Evolutionary conservation across 2,888 invertebrate species (phyloP).

Genomic region (Stenichneumon culpator): DNA sequence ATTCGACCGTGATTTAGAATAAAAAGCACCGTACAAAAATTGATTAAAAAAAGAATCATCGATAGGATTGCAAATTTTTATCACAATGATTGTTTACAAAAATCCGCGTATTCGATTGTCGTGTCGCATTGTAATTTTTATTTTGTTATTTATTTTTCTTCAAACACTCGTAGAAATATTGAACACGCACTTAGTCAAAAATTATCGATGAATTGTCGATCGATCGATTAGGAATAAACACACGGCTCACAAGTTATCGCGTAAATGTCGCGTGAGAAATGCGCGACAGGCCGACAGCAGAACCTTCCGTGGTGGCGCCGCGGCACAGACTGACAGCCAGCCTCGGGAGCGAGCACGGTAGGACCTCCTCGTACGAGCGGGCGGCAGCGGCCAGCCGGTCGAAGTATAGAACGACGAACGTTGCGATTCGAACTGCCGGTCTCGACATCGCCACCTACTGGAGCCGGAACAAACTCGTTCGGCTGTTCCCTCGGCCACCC

Average conservation of each 20-base stretch:
- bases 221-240: conserved; percentile 2
- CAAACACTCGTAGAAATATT: conserved; percentile 48
- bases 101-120: conserved; percentile 44
- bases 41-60: conserved; percentile 20
- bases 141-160: conserved; percentile 18
- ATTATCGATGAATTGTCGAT: background rate
- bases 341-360: conserved; percentile 66
- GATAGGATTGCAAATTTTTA: background rate
- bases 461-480: conserved; percentile 69
- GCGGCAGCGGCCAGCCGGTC: conserved; percentile 65
- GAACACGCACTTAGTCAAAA: conserved; percentile 6
- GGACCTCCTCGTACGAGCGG: conserved; percentile 68
- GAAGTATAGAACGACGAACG: conserved; percentile 64
- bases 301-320: conserved; percentile 81
- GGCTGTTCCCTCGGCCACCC: conserved; percentile 33
- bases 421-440: conserved; percentile 47
- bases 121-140: conserved; percentile 26
- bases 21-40: conserved; percentile 43
- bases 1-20: background rate
- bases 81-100: conserved; percentile 39
- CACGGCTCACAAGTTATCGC: conserved; percentile 32
- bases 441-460: conserved; percentile 78
- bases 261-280: conserved; percentile 48
- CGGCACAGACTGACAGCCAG: conserved; percentile 84
- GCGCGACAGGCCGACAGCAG: conserved; percentile 53